phyloP scores from a whole-genome alignment of 2,113 vertebrate species.

The Psittacara wagleri region DNA sequence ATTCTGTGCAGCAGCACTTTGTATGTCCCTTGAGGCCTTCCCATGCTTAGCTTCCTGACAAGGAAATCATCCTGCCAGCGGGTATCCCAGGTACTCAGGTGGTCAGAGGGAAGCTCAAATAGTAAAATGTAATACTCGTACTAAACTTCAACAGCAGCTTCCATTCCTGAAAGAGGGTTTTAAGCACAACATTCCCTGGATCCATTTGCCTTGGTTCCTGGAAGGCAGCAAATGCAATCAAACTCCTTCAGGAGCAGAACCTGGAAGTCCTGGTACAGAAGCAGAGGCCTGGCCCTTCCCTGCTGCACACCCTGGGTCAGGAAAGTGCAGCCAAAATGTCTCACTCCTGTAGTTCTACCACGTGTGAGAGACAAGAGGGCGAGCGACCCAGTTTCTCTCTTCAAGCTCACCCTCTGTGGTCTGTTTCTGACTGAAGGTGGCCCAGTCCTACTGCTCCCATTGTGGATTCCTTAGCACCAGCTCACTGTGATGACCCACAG shows the following conservation, averaged over 20 bases:
- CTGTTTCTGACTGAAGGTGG: neutral
- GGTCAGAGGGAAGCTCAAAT: neutral
- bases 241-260: neutral
- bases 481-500: neutral
- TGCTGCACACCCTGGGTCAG: neutral
- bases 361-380: neutral
- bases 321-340: neutral
- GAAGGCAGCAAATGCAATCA: neutral
- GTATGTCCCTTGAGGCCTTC: neutral
- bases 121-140: neutral
- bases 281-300: neutral
- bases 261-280: neutral
- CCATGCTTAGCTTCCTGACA: neutral
- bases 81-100: neutral
- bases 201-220: neutral
- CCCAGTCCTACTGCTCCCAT: neutral
- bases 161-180: neutral
- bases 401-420: fast-evolving
- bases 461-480: neutral
- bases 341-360: neutral
- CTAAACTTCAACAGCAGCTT: neutral
- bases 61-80: neutral
- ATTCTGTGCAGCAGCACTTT: neutral
- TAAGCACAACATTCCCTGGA: neutral
- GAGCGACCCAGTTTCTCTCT: neutral